Evolutionary conservation across 1,140 invertebrate genomes (phyloP).

Genomic region (Magallana gigas): DNA sequence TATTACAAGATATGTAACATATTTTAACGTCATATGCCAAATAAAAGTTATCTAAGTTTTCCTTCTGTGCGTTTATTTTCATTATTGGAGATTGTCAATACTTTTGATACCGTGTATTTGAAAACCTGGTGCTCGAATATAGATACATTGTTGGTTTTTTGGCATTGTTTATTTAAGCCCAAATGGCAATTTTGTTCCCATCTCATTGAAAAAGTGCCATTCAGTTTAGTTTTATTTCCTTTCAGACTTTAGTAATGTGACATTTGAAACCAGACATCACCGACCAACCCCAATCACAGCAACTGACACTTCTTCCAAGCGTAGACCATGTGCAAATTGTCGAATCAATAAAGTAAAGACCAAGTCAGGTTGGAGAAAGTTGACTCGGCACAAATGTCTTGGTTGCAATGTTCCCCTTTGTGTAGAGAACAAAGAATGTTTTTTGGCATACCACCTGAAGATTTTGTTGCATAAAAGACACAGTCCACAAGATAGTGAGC

Average conservation of each 20-base stretch:
- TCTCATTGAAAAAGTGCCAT: not conserved
- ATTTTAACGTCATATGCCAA: too few species aligned
- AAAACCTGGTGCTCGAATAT: too few species aligned
- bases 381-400: conserved; percentile 47
- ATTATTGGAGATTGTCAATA: too few species aligned
- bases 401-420: conserved; percentile 55
- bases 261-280: conserved; percentile 33
- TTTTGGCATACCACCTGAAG: not conserved
- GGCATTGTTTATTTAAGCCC: too few species aligned
- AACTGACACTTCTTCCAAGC: conserved; percentile 32
- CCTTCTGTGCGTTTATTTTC: too few species aligned
- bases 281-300: conserved; percentile 4
- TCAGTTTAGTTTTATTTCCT: conserved; percentile 26
- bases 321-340: conserved; percentile 50
- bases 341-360: conserved; percentile 50
- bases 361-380: conserved; percentile 48
- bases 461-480: not conserved
- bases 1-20: too few species aligned
- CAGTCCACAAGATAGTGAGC: not conserved
- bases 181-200: too few species aligned
- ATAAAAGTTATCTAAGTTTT: too few species aligned
- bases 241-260: conserved; percentile 13
- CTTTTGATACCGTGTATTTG: too few species aligned
- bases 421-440: conserved; percentile 40
- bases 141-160: too few species aligned